Percentiles rank a stretch among this genome's conserved stretches.
phyloP scores from a whole-genome alignment of 1,140 invertebrate species.

The Geopemphigus sp. region DNA sequence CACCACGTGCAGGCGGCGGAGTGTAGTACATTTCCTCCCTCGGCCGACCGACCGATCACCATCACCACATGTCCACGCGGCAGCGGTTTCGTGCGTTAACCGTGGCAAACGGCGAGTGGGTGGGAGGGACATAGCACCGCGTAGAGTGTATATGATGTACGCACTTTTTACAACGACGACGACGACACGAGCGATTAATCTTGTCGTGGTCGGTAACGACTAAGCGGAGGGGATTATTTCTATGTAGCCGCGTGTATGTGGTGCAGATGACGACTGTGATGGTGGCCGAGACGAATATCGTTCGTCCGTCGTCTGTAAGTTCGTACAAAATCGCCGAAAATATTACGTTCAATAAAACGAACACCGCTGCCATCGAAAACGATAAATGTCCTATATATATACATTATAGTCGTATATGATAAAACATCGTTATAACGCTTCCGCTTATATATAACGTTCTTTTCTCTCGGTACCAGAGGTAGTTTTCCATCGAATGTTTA shows the following conservation, averaged over 20 bases:
- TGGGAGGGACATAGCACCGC: not conserved
- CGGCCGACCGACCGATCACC: too few relatives aligned
- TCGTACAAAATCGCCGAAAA: not conserved
- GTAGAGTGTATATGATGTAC: not conserved
- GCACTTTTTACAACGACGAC: not conserved
- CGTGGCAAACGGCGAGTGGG: not conserved
- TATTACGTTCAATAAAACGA: too few relatives aligned
- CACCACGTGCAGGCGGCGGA: not conserved
- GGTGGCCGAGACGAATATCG: slow-evolving; percentile 10
- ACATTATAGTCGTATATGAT: too few relatives aligned
- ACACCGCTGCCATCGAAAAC: too few relatives aligned
- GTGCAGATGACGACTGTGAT: not conserved
- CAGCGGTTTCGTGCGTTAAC: slow-evolving; percentile 22
- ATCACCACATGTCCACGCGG: too few relatives aligned
- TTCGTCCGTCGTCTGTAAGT: not conserved
- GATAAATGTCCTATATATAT: too few relatives aligned
- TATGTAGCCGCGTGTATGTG: not conserved
- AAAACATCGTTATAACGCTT: too few relatives aligned
- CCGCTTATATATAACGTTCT: too few relatives aligned
- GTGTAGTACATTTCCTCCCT: slow-evolving; percentile 12
- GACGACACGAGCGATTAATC: slow-evolving; percentile 18
- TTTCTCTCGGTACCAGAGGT: too few relatives aligned
- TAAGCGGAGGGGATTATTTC: not conserved
- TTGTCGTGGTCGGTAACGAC: not conserved
- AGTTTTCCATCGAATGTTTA: too few relatives aligned